Percentiles rank a stretch among this genome's conserved stretches.
Evolutionary conservation across 2,797 vertebrate species (phyloP).

Genomic region (Acrocephalus scirpaceus): DNA sequence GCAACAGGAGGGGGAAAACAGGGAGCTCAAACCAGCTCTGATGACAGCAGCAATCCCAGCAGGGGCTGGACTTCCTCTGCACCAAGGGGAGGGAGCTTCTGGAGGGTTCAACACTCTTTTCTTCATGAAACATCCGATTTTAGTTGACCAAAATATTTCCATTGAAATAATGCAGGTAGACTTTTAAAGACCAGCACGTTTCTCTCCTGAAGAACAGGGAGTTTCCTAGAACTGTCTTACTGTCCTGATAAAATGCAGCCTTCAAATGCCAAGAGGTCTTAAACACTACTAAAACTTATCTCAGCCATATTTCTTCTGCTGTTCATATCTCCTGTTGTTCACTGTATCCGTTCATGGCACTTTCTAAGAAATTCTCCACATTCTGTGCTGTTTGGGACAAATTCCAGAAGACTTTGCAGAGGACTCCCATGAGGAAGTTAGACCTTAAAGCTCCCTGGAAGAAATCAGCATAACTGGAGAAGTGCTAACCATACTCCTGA

Average conservation of each 20-base stretch:
- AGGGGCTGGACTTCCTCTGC: not conserved
- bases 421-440: not conserved
- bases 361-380: not conserved
- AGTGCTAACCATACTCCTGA: not conserved
- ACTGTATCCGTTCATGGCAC: not conserved
- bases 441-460: not conserved
- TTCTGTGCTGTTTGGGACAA: not conserved
- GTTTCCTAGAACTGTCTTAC: not conserved
- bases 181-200: not conserved
- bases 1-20: not conserved
- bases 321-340: not conserved
- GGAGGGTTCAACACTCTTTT: not conserved
- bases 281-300: not conserved
- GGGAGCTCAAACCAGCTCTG: not conserved
- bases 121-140: fast-evolving
- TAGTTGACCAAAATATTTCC: not conserved
- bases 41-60: not conserved
- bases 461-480: not conserved
- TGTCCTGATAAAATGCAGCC: not conserved
- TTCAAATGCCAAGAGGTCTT: not conserved
- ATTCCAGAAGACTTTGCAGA: not conserved
- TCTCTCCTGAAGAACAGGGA: not conserved
- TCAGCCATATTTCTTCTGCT: not conserved
- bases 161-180: not conserved
- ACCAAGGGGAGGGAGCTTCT: not conserved